These are phyloP conservation scores for Heliocidaris tuberculata DNA, from an alignment of 35 echinoderm and acorn worm species.

Conservation along the genomic window DNA sequence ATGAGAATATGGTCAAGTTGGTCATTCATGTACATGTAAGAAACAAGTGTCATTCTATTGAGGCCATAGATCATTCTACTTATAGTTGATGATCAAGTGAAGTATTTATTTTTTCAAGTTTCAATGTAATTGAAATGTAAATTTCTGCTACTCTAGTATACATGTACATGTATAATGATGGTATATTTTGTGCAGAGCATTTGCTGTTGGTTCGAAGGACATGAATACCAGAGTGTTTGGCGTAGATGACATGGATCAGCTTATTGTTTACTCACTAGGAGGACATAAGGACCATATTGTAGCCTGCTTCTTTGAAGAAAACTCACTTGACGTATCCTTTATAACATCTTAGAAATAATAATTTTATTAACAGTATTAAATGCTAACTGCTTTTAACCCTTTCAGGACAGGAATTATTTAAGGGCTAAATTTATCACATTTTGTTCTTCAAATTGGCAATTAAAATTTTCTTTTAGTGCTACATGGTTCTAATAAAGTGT, in stretches of 20 bases:
- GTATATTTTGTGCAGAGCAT: constrained; percentile 53
- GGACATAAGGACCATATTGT: constrained; percentile 95
- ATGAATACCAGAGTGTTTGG: constrained; percentile 88
- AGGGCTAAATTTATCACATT: too few relatives aligned
- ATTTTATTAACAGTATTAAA: too few relatives aligned
- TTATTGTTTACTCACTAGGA: constrained; percentile 74
- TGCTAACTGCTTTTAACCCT: too few relatives aligned
- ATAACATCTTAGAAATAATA: not conserved
- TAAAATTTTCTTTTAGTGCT: too few relatives aligned
- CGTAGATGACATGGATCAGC: constrained; percentile 62
- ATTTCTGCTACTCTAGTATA: not conserved
- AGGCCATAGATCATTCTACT: too few relatives aligned
- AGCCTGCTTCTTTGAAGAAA: constrained; percentile 91
- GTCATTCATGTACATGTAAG: too few relatives aligned
- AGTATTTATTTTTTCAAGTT: not conserved
- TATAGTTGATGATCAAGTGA: too few relatives aligned
- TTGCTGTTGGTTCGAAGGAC: constrained; percentile 94
- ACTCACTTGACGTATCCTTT: constrained; percentile 89
- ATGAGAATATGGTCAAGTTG: too few relatives aligned
- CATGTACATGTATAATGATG: not conserved
- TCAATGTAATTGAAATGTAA: not conserved
- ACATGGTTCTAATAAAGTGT: too few relatives aligned
- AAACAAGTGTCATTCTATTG: too few relatives aligned
- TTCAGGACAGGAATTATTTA: too few relatives aligned
- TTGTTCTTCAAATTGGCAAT: too few relatives aligned